Evolutionary conservation across 2,888 invertebrate species (phyloP), one percentile per base, ranked within the genome.

Genomic region (Heliconius aoede): DNA sequence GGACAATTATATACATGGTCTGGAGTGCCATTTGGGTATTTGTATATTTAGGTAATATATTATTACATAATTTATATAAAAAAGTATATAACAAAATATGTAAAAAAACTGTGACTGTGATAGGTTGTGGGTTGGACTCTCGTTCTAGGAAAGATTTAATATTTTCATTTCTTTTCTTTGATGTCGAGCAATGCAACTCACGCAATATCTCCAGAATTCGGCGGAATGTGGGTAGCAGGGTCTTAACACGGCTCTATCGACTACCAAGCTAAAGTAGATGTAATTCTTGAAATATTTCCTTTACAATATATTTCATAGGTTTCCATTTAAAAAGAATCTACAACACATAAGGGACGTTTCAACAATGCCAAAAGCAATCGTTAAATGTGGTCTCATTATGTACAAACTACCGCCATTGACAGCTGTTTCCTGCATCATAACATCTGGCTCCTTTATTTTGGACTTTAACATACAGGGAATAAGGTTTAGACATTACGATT

Each of bases 401-500:
- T 94, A 94, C 85, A 94, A 94, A 81, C 83, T 94, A 80, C 94
- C 94, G 0, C 94, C 94, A 0, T 86, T 94, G 46, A 90, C 93
- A 0, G 92, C 93, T 0, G 90, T 87, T 2, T 91, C 93, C 18
- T 94, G 94, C 84, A 90, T 94, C 84, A 91, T 94, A 82, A 90
- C 93, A 0, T 94, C 94, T 0, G 94, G 94, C 0, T 92, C 93
- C 55, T 94, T 94, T 82, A 91, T 94, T 69, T 84, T 94, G 9
- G 94, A 94, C 86, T 94, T 94, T 81, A 94, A 94, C 69, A 89
- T 94, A 18, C 94, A 94, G 80, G 94, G 94, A 13, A 85, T 94
- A n/a, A 83, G 94, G 79, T 91, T 87, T 79, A 83, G 94, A 15
- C 94, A 94, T 76, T 86, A 87, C 74, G 94, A 94, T 79, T 93